Evolutionary conservation across 1,140 invertebrate species (phyloP).

Genomic region (Drosophila paulistorum): DNA sequence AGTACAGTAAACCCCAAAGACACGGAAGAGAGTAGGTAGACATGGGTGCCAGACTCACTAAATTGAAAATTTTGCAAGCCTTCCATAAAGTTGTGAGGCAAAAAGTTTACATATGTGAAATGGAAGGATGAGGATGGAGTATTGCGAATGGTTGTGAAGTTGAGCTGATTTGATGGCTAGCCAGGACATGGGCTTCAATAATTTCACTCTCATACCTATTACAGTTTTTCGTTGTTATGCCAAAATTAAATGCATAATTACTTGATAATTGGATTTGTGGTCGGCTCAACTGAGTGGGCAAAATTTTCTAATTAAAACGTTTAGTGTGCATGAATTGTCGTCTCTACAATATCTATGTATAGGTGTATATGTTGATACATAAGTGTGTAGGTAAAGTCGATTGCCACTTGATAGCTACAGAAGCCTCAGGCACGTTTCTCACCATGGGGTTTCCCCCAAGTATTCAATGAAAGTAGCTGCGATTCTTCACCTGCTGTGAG

Average conservation of each 20-base stretch:
- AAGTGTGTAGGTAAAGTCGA: constrained; percentile 32
- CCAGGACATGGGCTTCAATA: constrained; percentile 43
- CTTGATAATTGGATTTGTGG: constrained; percentile 79
- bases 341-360: constrained; percentile 35
- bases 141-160: neutral
- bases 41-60: constrained; percentile 43
- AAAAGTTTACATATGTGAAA: constrained; percentile 49
- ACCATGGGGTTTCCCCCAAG: constrained; percentile 35
- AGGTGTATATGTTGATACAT: constrained; percentile 11
- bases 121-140: neutral
- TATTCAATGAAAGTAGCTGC: constrained; percentile 43
- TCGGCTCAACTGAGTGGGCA: constrained; percentile 69
- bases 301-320: constrained; percentile 80
- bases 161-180: constrained; percentile 55
- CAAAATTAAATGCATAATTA: constrained; percentile 79
- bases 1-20: constrained; percentile 17
- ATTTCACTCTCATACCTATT: constrained; percentile 20
- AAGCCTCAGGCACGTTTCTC: constrained; percentile 57
- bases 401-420: constrained; percentile 50
- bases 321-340: constrained; percentile 51
- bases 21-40: neutral
- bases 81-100: constrained; percentile 43
- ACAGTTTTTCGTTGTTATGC: constrained; percentile 25
- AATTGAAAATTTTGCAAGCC: constrained; percentile 59
- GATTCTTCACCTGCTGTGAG: constrained; percentile 28